A percentile compares a stretch with the other conserved stretches of the same genome.
Evolutionary conservation across 2,797 vertebrate species (phyloP).

Genomic region (Cygnus olor): DNA sequence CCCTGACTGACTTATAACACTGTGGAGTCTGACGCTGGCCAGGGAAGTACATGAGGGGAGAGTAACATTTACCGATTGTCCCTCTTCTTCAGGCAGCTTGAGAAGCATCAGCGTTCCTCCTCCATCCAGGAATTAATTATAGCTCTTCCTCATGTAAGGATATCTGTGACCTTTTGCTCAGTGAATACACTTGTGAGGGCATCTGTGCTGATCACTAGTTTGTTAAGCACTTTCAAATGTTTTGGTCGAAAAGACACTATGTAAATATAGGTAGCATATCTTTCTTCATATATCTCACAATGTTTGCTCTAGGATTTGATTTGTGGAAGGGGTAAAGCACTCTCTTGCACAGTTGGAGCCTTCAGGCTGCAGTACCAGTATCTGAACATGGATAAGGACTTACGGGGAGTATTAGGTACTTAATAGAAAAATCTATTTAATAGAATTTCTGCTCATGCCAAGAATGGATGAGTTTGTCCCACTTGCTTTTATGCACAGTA

Average conservation of each 20-base stretch:
- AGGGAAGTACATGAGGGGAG: neutral
- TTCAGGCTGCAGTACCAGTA: neutral
- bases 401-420: neutral
- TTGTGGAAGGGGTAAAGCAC: neutral
- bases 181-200: neutral
- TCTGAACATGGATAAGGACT: neutral
- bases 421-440: neutral
- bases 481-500: neutral
- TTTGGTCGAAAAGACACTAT: conserved; percentile 2
- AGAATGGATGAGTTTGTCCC: neutral
- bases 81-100: neutral
- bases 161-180: neutral
- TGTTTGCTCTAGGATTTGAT: conserved; percentile 39
- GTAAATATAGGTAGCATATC: conserved; percentile 3
- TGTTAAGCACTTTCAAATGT: conserved; percentile 33
- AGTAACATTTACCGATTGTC: neutral
- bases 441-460: neutral
- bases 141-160: neutral
- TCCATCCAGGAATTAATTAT: neutral
- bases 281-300: conserved; percentile 3
- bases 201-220: neutral
- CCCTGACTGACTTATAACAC: neutral
- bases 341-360: neutral
- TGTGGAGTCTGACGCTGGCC: neutral
- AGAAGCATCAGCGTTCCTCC: neutral